These are phyloP conservation scores for Aptenodytes patagonicus DNA, from an alignment of 2,113 vertebrate species.

Conservation along the genomic window DNA sequence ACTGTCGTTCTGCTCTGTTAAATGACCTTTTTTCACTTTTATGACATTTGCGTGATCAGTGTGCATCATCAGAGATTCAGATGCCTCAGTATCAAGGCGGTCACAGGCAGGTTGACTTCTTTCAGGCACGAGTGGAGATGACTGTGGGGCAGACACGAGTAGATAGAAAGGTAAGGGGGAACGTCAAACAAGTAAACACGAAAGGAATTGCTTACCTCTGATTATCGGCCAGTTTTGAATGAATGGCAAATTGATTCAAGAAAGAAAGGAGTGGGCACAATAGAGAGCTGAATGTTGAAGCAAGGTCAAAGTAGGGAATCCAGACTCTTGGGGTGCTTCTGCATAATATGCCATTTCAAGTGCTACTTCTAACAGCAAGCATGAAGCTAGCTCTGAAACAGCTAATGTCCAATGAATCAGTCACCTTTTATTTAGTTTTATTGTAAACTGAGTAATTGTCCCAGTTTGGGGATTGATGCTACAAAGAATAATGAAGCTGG, in stretches of 20 bases:
- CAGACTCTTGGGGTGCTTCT: background rate
- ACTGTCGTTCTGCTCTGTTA: background rate
- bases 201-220: background rate
- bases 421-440: slow-evolving; percentile 26
- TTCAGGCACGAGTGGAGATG: background rate
- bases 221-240: background rate
- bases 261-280: background rate
- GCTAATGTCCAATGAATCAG: slow-evolving; percentile 2
- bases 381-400: background rate
- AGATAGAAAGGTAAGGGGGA: background rate
- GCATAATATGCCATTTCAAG: background rate
- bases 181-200: background rate
- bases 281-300: background rate
- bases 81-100: background rate
- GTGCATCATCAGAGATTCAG: background rate
- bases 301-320: background rate
- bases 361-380: background rate
- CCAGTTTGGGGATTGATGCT: slow-evolving; percentile 13
- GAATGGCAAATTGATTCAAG: background rate
- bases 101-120: background rate
- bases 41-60: too few species aligned
- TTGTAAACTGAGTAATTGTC: slow-evolving; percentile 41
- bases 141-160: rapidly evolving
- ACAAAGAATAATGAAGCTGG: background rate
- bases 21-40: background rate